Evolutionary conservation across 1,140 invertebrate genomes (phyloP), one percentile per base, ranked within the genome.

Genomic region (Drosophila cardini): DNA sequence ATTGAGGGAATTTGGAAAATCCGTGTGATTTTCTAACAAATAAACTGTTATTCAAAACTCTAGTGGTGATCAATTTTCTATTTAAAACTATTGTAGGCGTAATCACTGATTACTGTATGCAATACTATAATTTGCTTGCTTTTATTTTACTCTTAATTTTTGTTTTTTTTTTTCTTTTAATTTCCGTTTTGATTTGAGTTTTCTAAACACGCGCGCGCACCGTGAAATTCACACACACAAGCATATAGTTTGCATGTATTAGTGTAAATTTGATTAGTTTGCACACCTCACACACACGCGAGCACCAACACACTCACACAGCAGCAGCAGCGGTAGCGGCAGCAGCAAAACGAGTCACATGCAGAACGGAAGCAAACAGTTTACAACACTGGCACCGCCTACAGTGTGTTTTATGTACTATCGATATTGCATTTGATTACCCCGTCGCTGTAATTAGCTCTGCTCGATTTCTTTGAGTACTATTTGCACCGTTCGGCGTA

Each of bases 161-260:
- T 46, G 52, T 45, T 16, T 50, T 38, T 8, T 36, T 52, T 15
- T 53, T 85, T 76, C 45, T 55, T 84, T 50, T 55, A 63, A 87
- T 72, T 82, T 82, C 75, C 78, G 82, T 82, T 85, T 86, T 85
- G 82, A 67, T 87, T 72, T 68, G 55, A 43, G 16, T 76, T 87
- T 87, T 87, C 83, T 87, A 87, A 85, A 85, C 82, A 85, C 83
- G 83, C 82, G 78, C 67, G 10, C 56, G 55, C 52, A 50, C 82
- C 82, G 82, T 87, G 82, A 26, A 26, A 26, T 26, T 26, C 21
- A 26, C 21, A 26, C 2, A 26, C 32, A 64, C 58, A 57, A 42
- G n/a, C 26, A 30, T 52, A 56, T 61, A 72, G 18, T 40, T 40
- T 46, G 9, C 32, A 8, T 26, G 26, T 50, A 55, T 26, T 1